Base-by-base conservation (phyloP, 1,140 invertebrate genomes). In the Drosophila novamexicana region DNA sequence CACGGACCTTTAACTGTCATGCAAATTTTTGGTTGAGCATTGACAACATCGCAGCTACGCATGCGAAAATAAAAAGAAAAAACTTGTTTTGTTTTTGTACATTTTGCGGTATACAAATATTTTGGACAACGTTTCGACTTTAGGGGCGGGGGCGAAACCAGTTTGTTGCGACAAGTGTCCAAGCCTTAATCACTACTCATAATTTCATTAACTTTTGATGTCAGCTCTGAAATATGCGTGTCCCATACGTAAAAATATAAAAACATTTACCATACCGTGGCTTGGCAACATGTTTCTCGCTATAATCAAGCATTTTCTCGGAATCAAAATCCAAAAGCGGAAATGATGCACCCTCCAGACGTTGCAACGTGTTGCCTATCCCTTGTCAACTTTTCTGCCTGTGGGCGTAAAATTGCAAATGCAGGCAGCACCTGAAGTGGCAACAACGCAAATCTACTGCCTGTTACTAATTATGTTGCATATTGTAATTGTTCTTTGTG, bases 101-200 rank as follows among this genome's bases (percentile, higher is more conserved):
- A 37, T 63, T 62, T 63, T 63, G 14, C 37, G 37, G 57, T 52
- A 62, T 61, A 52, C 29, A 69, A 63, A 63, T 53, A 63, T 44
- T 63, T 69, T 69, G 44, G 61, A 52, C 29, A 29, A 22, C 49
- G 14, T 77, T 81, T 61, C 57, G 78, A 44, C 72, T 65, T 61
- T 37, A 18, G 14, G 45, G 49, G 75, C 50, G 76, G 80, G 71
- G 80, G 80, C 76, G 80, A 82, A 82, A 83, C 80, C 42, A 58
- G 80, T 82, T 82, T 83, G 45, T 63, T 67, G 57, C 75, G 71
- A 83, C 79, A 81, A 81, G 79, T 82, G 79, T 78, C 76, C 61
- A 70, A 57, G 36, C 53, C 40, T 39, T 49, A 39, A 42, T 34
- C 34, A 32, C 42, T 56, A 45, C 54, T 76, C 73, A 65, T 50